Base-by-base conservation (phyloP, 2,888 invertebrate genomes). In the Cistogaster globosa region DNA sequence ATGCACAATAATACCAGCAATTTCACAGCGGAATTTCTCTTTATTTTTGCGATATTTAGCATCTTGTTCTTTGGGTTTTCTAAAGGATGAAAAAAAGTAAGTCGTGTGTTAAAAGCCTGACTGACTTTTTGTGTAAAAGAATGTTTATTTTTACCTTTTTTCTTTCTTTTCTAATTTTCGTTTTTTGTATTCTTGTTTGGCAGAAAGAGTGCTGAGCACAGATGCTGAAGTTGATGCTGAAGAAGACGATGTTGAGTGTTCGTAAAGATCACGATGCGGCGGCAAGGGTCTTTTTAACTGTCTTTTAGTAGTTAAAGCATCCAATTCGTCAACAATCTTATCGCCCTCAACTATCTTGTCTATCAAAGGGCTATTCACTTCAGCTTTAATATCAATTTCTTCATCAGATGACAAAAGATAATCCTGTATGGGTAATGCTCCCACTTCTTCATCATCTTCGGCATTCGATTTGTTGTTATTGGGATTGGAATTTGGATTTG, bases 1-100 rank as follows among this genome's bases (percentile, higher is more conserved):
- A 81, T 96, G 95, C 87, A 97, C 97, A 94, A 98, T 97, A 36
- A 96, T 96, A 60, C 96, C 94, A 16, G 96, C 96, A 95, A 96
- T 96, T 89, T 94, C 95, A 88, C 95, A 94, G 74, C 97, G 94
- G 93, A 98, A 98, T 88, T 95, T 94, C 89, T 98, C 98, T 93
- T 97, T 98, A 86, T 96, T 96, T 90, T 95, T 95, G 95, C 96
- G 76, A 95, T 94, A 91, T 95, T 96, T 88, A 11, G 87, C 86
- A 95, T 92, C 83, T 42, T 87, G 87, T 18, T 89, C 88, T 53
- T 87, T 88, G 58, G 83, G 88, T 86, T 88, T 88, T 86, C 88
- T 88, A 87, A 84, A 87, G 71, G 20, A 71, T 20, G 62, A 55
- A 45, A 0, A 26, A 26, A 26, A 26, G 4, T 26, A 42, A 74